Conservation (phyloP, 2,888 invertebrate genomes). For the Camponotus fellah region DNA sequence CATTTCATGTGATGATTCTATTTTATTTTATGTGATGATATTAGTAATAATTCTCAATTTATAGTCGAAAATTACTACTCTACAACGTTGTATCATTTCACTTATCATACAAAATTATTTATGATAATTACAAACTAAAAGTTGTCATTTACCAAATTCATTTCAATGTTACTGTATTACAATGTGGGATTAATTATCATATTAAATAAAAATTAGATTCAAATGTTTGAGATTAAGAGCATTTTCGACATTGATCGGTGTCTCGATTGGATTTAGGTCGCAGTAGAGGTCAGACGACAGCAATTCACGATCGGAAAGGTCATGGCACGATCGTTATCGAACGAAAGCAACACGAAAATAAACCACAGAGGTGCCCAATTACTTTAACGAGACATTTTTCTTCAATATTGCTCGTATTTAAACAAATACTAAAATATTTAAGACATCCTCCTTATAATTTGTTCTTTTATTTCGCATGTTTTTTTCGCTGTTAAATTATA, state of each 20-base stretch:
- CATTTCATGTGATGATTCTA: too few species aligned
- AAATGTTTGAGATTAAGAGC: constrained; percentile 2
- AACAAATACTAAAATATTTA: neutral
- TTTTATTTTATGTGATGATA: too few species aligned
- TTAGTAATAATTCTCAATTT: neutral
- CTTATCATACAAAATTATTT: neutral
- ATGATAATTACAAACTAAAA: neutral
- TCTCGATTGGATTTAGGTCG: constrained; percentile 26
- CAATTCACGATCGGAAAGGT: constrained; percentile 40
- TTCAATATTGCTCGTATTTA: constrained; percentile 9
- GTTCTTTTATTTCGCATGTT: neutral
- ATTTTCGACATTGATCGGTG: constrained; percentile 28
- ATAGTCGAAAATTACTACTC: neutral
- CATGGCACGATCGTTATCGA: constrained; percentile 45
- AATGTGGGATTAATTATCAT: neutral
- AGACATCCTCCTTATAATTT: neutral
- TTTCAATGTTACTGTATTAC: neutral
- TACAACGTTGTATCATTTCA: neutral
- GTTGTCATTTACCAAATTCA: neutral
- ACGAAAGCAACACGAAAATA: constrained; percentile 46
- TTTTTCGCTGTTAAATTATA: neutral
- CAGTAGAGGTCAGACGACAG: constrained; percentile 32
- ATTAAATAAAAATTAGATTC: neutral
- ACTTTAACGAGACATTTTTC: neutral
- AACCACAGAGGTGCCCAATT: constrained; percentile 17